phyloP scores from a whole-genome alignment of 1,140 invertebrate genomes.

The Drosophila arizonae region DNA sequence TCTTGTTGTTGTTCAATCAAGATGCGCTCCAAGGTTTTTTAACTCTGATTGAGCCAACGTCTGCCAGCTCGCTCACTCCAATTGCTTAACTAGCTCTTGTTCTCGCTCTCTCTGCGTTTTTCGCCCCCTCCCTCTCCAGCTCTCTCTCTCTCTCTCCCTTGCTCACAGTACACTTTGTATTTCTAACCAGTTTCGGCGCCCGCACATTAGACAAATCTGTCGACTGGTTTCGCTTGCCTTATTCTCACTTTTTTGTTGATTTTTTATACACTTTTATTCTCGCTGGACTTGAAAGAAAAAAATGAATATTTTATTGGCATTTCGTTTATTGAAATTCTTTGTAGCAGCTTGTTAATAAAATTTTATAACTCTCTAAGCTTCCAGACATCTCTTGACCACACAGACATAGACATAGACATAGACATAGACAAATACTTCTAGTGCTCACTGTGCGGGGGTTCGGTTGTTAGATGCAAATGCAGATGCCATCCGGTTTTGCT shows the following conservation, averaged over 20 bases:
- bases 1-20: constrained; percentile 52
- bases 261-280: constrained; percentile 30
- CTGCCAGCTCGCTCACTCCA: background rate
- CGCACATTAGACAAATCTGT: constrained; percentile 69
- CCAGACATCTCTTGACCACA: constrained; percentile 19
- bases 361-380: constrained; percentile 1
- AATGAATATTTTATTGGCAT: constrained; percentile 24
- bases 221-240: constrained; percentile 62
- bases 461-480: constrained; percentile 47
- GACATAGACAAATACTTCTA: constrained; percentile 10
- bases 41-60: constrained; percentile 16
- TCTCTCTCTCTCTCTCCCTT: constrained; percentile 13
- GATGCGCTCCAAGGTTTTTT: constrained; percentile 69
- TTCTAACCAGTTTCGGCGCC: constrained; percentile 61
- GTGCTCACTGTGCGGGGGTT: constrained; percentile 12
- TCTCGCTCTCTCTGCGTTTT: background rate
- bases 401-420: background rate
- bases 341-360: constrained; percentile 26
- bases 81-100: background rate
- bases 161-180: constrained; percentile 29
- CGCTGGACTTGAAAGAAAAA: background rate
- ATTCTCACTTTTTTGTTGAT: constrained; percentile 60
- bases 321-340: constrained; percentile 42
- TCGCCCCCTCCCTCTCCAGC: background rate
- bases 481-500: constrained; percentile 73